Conservation (phyloP, 2,113 vertebrate genomes). For the Furnarius figulus region DNA sequence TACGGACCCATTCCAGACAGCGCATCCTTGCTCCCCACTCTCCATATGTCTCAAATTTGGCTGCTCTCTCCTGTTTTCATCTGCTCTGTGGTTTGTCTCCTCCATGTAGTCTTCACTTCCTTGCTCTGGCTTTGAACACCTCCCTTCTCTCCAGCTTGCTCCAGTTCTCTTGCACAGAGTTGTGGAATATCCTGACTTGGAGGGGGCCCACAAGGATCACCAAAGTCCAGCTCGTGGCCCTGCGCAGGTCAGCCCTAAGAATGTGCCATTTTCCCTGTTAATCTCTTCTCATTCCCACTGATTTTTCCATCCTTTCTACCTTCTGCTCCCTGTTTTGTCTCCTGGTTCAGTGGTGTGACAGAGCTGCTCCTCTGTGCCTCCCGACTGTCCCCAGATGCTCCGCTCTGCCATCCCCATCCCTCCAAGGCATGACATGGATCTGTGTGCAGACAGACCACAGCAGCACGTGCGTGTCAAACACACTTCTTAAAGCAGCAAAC, state of each 20-base stretch:
- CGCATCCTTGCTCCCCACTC: conserved; percentile 41
- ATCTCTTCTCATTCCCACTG: background rate
- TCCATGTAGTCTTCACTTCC: conserved; percentile 9
- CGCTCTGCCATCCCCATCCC: rapidly evolving
- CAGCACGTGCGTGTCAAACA: background rate
- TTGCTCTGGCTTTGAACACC: background rate
- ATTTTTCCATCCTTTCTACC: background rate
- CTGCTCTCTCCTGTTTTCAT: conserved; percentile 51
- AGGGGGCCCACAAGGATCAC: background rate
- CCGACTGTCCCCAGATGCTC: background rate
- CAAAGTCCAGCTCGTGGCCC: background rate
- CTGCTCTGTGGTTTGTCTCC: conserved; percentile 24
- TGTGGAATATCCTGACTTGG: background rate
- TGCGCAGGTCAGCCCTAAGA: background rate
- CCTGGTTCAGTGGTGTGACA: background rate
- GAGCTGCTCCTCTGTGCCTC: background rate
- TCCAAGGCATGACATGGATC: background rate
- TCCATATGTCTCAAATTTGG: conserved; percentile 62
- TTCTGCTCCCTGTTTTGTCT: background rate
- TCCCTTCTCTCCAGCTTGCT: background rate
- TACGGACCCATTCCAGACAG: background rate
- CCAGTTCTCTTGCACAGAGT: background rate
- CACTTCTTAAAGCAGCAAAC: background rate
- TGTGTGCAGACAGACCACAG: background rate
- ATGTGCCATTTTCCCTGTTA: background rate